Evolutionary conservation across 2,888 invertebrate genomes (phyloP).

Genomic region (Ganaspis brasiliensis): DNA sequence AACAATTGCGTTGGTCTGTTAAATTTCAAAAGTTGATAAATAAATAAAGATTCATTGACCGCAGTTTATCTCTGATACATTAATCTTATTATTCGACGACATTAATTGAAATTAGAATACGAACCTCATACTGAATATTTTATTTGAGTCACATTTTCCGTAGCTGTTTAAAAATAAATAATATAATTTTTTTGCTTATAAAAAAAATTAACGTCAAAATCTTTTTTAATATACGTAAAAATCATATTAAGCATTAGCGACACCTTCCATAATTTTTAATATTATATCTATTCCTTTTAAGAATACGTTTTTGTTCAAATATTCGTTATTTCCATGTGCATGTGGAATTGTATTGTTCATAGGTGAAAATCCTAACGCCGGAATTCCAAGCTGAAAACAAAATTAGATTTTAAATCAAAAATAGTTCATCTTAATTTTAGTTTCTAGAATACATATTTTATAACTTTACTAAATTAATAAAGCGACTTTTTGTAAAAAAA

Average conservation of each 20-base stretch:
- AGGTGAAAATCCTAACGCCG: background rate
- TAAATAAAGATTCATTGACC: too few species aligned
- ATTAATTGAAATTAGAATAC: too few species aligned
- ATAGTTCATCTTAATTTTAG: background rate
- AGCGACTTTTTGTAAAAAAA: too few species aligned
- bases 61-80: too few species aligned
- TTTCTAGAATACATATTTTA: background rate
- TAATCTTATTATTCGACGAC: too few species aligned
- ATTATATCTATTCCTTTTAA: background rate
- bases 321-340: background rate
- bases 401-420: background rate
- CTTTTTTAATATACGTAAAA: too few species aligned
- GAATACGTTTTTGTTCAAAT: background rate
- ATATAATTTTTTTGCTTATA: too few species aligned
- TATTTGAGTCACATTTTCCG: too few species aligned
- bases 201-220: too few species aligned
- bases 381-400: background rate
- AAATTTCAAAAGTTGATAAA: slow-evolving; percentile 7
- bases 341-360: background rate
- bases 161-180: too few species aligned
- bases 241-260: background rate
- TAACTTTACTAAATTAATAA: background rate
- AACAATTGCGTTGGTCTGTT: background rate
- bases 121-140: too few species aligned
- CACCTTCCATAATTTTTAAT: background rate